Conservation (phyloP, 2,888 invertebrate genomes). For the Mythimna impura region DNA sequence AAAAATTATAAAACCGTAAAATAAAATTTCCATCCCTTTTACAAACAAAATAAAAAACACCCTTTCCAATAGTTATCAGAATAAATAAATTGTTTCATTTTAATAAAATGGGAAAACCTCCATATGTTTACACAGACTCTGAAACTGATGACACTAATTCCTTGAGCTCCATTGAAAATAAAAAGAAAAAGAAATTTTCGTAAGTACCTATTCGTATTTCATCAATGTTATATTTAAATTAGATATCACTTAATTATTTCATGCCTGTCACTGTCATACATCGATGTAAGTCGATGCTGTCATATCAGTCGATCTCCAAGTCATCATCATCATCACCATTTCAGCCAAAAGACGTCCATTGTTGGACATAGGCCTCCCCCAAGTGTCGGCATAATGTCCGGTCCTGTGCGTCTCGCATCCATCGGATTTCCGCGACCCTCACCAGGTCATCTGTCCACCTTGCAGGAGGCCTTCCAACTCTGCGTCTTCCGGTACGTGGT, state of each 20-base stretch:
- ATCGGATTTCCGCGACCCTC: too few relatives aligned
- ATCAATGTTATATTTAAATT: not conserved
- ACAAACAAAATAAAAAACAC: not conserved
- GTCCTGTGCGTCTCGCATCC: too few relatives aligned
- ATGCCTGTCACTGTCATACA: too few relatives aligned
- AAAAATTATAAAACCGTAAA: constrained; percentile 24
- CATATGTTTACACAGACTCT: constrained; percentile 72
- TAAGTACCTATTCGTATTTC: constrained; percentile 62
- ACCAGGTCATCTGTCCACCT: too few relatives aligned
- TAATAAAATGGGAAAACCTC: constrained; percentile 74
- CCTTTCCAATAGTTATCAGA: not conserved
- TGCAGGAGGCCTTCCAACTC: too few relatives aligned
- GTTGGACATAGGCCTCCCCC: too few relatives aligned
- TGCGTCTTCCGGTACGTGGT: too few relatives aligned
- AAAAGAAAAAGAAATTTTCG: constrained; percentile 79
- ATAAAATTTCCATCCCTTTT: constrained; percentile 12
- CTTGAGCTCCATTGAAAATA: constrained; percentile 74
- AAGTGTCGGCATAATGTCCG: too few relatives aligned
- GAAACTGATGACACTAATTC: constrained; percentile 75
- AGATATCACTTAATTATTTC: not conserved
- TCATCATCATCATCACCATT: too few relatives aligned
- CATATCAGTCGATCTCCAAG: too few relatives aligned
- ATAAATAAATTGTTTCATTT: constrained; percentile 19
- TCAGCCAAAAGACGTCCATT: too few relatives aligned
- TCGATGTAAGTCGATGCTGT: too few relatives aligned